phyloP scores from a whole-genome alignment of 2,113 vertebrate species.

The Barnardius zonarius region DNA sequence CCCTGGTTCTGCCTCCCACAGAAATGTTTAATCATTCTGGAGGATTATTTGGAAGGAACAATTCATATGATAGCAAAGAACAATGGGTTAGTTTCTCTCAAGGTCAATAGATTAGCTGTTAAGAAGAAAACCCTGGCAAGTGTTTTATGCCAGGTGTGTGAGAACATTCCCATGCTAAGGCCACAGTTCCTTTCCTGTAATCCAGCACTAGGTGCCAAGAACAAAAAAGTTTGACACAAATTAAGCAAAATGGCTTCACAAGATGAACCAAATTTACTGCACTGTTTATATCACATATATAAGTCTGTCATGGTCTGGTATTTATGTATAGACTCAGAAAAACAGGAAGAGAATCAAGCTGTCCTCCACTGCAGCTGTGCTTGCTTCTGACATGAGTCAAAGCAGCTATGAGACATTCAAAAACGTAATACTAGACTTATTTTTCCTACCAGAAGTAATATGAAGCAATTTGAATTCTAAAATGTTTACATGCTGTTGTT shows the following conservation, averaged over 20 bases:
- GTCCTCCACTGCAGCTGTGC: background rate
- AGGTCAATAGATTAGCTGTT: background rate
- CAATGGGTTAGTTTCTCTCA: background rate
- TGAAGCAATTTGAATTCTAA: background rate
- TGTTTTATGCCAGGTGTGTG: background rate
- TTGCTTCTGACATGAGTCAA: background rate
- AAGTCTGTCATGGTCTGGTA: background rate
- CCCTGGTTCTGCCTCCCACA: background rate
- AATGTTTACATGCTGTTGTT: background rate
- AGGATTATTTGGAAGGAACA: background rate
- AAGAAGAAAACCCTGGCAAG: background rate
- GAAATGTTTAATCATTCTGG: background rate
- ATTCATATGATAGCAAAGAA: background rate
- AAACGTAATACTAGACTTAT: background rate
- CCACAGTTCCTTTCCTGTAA: background rate
- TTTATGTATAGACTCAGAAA: background rate
- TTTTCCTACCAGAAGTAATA: background rate
- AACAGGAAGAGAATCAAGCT: background rate
- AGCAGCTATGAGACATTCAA: background rate
- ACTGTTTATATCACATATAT: rapidly evolving
- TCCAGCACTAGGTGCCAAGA: background rate
- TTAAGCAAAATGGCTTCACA: background rate
- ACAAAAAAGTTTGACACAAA: background rate
- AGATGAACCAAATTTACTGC: background rate
- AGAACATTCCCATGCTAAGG: background rate